Conservation (phyloP, 1,140 invertebrate species). For the Neelides sp. region DNA sequence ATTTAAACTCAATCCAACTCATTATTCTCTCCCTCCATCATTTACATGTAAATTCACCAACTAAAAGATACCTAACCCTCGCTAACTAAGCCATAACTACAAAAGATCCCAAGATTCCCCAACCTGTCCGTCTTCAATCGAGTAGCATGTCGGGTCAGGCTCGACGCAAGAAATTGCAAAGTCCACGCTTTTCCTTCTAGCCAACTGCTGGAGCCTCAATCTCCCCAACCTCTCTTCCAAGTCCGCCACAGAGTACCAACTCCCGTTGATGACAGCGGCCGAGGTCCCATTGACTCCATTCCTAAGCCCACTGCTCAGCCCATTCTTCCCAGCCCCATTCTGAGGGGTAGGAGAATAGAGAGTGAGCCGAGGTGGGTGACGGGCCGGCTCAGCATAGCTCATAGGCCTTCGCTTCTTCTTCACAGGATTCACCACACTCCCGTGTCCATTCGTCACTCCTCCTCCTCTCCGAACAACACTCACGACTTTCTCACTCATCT, state of each 20-base stretch:
- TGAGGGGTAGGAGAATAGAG: not conserved
- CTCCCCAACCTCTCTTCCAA: slow-evolving; percentile 23
- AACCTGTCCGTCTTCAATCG: slow-evolving; percentile 17
- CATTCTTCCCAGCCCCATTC: slow-evolving; percentile 1
- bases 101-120: too few relatives aligned
- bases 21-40: too few relatives aligned
- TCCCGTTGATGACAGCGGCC: slow-evolving; percentile 12
- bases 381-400: slow-evolving; percentile 26
- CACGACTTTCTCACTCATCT: too few relatives aligned
- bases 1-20: too few relatives aligned
- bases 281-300: not conserved
- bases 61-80: too few relatives aligned
- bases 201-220: slow-evolving; percentile 22
- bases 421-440: too few relatives aligned
- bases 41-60: too few relatives aligned
- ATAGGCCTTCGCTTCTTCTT: slow-evolving; percentile 22
- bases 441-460: too few relatives aligned
- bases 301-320: not conserved
- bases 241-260: slow-evolving; percentile 15
- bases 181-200: slow-evolving; percentile 28
- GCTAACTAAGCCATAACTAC: too few relatives aligned
- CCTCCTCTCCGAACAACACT: too few relatives aligned
- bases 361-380: not conserved
- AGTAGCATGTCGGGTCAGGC: slow-evolving; percentile 28
- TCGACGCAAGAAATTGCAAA: slow-evolving; percentile 31